Conservation (phyloP, 2,888 invertebrate species). For the Calameuta pallipes region DNA sequence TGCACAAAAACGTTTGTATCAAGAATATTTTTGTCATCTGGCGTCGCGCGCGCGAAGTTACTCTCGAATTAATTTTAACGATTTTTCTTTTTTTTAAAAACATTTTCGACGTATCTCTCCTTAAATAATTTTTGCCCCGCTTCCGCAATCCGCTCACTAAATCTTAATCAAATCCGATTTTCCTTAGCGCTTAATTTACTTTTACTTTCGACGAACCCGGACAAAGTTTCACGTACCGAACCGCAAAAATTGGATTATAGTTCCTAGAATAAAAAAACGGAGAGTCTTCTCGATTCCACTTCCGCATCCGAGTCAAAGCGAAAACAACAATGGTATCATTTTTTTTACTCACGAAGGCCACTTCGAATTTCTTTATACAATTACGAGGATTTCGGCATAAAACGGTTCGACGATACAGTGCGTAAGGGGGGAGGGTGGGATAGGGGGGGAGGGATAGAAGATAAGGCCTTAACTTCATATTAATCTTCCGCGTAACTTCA, state of each 20-base stretch:
- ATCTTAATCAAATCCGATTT: neutral
- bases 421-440: no score
- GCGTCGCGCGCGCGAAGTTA: conserved; percentile 14
- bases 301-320: conserved; percentile 39
- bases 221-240: neutral
- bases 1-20: conserved; percentile 63
- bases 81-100: neutral
- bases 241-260: neutral
- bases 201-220: neutral
- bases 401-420: neutral
- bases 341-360: conserved; percentile 61
- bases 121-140: neutral
- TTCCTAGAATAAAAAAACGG: conserved; percentile 15
- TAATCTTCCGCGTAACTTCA: neutral
- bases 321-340: conserved; percentile 52
- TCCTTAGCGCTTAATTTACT: neutral
- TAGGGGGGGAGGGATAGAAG: no score
- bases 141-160: neutral
- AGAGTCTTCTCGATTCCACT: conserved; percentile 16
- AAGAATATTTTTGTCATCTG: conserved; percentile 60
- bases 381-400: conserved; percentile 47
- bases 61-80: conserved; percentile 6
- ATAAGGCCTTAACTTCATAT: conserved; percentile 4
- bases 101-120: neutral
- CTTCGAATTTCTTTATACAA: conserved; percentile 60